Evolutionary conservation across 2,797 vertebrate species (phyloP).

Genomic region (Pseudochirops corinnae): DNA sequence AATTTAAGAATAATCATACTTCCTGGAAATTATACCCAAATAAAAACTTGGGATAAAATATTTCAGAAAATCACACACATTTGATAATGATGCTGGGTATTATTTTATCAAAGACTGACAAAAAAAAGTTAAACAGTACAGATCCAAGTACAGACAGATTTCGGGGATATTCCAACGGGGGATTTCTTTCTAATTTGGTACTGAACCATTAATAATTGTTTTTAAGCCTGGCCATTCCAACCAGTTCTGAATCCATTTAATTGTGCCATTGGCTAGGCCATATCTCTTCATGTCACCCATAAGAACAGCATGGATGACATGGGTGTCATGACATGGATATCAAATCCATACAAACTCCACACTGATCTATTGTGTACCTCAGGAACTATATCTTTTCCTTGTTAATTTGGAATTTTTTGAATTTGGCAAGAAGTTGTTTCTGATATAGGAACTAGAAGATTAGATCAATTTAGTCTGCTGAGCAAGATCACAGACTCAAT

Average conservation of each 20-base stretch:
- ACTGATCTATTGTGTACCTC: neutral
- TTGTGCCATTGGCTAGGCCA: neutral
- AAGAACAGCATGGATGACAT: neutral
- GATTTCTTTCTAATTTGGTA: neutral
- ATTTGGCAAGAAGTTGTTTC: neutral
- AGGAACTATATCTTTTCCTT: neutral
- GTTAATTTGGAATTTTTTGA: neutral
- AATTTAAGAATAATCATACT: neutral
- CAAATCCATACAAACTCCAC: neutral
- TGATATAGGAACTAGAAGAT: neutral
- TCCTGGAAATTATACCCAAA: neutral
- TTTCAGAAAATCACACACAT: neutral
- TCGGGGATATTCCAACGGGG: neutral
- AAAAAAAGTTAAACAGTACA: neutral
- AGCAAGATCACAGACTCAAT: neutral
- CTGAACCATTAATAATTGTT: neutral
- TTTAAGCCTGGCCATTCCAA: neutral
- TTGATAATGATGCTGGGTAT: neutral
- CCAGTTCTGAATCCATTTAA: neutral
- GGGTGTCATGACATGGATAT: neutral
- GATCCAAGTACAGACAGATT: neutral
- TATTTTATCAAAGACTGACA: neutral
- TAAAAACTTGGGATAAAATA: neutral
- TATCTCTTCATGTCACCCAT: neutral
- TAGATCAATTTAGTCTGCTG: neutral